phyloP scores from a whole-genome alignment of 2,888 invertebrate genomes.

The Drosophila nr. fundita region DNA sequence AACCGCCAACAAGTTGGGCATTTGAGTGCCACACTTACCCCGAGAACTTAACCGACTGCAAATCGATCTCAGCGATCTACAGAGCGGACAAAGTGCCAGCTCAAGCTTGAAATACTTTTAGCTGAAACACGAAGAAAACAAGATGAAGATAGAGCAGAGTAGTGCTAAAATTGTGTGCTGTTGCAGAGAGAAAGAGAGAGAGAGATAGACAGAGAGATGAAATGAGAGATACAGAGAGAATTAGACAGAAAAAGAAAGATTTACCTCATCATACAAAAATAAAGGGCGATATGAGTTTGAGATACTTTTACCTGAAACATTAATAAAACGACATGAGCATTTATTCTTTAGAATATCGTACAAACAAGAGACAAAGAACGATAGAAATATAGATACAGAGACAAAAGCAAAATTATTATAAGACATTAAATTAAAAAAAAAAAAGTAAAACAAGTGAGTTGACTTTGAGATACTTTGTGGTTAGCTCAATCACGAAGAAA shows the following conservation, averaged over 20 bases:
- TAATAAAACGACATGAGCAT: background rate
- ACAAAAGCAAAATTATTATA: background rate
- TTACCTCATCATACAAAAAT: background rate
- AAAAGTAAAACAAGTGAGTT: background rate
- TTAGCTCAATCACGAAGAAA: background rate
- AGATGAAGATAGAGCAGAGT: background rate
- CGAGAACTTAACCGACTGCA: constrained; percentile 2
- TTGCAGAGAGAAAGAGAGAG: background rate
- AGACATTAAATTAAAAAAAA: background rate
- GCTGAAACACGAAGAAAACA: background rate
- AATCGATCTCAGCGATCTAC: constrained; percentile 15
- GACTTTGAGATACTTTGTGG: background rate
- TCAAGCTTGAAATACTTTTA: constrained; percentile 1
- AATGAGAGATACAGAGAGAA: background rate
- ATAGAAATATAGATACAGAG: background rate
- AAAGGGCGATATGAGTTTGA: background rate
- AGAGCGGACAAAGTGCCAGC: background rate
- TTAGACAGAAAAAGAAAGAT: background rate
- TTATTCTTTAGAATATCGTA: too few species aligned
- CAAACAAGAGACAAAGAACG: too few species aligned
- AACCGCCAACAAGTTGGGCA: constrained; percentile 16
- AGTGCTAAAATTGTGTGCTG: background rate
- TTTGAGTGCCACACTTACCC: constrained; percentile 8
- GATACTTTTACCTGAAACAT: background rate
- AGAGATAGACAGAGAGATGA: background rate